Evolutionary conservation across 1,140 invertebrate species (phyloP), one percentile per base, ranked within the genome.

Genomic region (Pseudachorutes palmiensis): DNA sequence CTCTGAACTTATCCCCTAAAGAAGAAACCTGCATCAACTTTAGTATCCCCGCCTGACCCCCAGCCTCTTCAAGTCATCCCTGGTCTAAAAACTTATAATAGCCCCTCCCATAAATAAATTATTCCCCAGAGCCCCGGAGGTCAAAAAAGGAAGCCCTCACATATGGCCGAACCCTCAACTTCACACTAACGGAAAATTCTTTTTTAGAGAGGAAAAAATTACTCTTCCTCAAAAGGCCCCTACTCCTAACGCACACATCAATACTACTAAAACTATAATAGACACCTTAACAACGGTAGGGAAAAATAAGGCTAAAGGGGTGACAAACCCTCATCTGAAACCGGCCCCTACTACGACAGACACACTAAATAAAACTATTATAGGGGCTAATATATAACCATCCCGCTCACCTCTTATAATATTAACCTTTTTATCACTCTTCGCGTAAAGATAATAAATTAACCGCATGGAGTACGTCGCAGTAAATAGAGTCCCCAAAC

Each of bases 401-500:
- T 79, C 75, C 26, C 14, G 26, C 14, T 9, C 12, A 26, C 14
- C 68, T 79, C 76, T 76, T 81, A 79, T 75, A 75, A 78, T 75
- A 80, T 72, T 69, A 78, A 80, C 73, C 65, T 59, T 68, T 55
- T 77, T 68, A 78, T 78, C 78, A 79, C 66, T 75, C 9, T 45
- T 45, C 77, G 41, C 77, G 73, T 75, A 81, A 79, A 70, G 75
- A 76, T 80, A 81, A 83, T 49, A 81, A 75, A 80, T 67, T 77
- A 84, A 80, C 2, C 82, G 82, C 76, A 83, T 75, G 57, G 77
- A 79, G 78, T 83, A 83, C 75, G 73, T 76, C 59, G 82, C 77
- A 2, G 81, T 84, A 75, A 83, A 79, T n/a, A 80, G 78, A 5
- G 79, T 81, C 30, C 79, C 80, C 74, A 83, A 65, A 79, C 80